Evolutionary conservation across 1,140 invertebrate species (phyloP).

Genomic region (Drosophila watanabei): DNA sequence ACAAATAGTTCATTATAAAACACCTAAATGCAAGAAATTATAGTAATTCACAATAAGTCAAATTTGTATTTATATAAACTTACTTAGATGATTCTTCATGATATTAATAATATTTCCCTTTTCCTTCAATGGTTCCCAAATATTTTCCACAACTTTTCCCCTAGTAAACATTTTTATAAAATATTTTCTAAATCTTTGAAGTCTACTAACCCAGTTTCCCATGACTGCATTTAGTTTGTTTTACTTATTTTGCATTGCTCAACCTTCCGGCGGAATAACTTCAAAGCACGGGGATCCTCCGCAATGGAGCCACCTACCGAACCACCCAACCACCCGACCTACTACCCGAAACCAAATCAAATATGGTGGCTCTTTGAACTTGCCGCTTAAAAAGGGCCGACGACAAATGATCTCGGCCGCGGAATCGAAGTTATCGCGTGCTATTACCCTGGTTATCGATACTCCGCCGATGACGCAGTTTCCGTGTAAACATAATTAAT

Average conservation of each 20-base stretch:
- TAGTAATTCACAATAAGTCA: no score
- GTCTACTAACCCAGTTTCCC: conserved; percentile 3
- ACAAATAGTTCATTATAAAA: neutral
- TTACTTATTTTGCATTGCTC: conserved; percentile 35
- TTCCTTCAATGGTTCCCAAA: neutral
- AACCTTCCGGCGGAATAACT: conserved; percentile 54
- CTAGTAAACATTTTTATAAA: neutral
- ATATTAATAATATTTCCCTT: neutral
- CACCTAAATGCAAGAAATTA: neutral
- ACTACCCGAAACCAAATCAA: conserved; percentile 47
- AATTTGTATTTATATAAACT: neutral
- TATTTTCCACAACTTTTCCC: neutral
- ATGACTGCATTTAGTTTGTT: neutral
- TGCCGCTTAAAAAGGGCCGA: conserved; percentile 52
- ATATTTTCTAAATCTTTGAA: neutral
- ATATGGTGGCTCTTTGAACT: conserved; percentile 60
- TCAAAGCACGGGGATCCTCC: conserved; percentile 52
- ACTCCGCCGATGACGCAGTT: conserved; percentile 70
- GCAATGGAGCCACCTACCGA: conserved; percentile 6
- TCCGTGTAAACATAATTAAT: conserved; percentile 77
- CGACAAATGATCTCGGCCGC: conserved; percentile 59
- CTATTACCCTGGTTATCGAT: conserved; percentile 71
- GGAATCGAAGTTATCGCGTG: conserved; percentile 56
- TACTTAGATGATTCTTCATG: no score
- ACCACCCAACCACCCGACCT: conserved; percentile 9